Evolutionary conservation across 2,113 vertebrate species (phyloP).

Genomic region (Athene cunicularia): DNA sequence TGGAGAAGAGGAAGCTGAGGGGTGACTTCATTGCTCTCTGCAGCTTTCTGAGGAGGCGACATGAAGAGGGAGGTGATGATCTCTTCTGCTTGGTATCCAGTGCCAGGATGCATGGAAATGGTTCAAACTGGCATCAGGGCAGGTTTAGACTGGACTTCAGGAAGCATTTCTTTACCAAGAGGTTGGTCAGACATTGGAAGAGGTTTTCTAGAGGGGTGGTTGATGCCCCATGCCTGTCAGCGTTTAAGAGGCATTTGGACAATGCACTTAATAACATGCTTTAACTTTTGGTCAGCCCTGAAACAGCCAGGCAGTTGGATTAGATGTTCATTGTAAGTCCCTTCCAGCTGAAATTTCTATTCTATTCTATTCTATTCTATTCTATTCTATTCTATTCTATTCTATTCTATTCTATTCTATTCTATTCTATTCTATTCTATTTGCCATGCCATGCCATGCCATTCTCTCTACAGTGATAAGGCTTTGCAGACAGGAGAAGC

Average conservation of each 20-base stretch:
- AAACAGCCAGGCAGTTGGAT: not conserved
- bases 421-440: not conserved
- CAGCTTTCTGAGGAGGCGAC: not conserved
- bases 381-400: not conserved
- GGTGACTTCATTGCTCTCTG: not conserved
- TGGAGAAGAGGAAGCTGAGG: not conserved
- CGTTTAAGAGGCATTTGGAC: not conserved
- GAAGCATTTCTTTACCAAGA: not conserved
- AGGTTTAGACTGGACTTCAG: not conserved
- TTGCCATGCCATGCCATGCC: rapidly evolving
- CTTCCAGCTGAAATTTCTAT: not conserved
- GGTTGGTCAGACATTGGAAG: not conserved
- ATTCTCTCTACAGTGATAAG: not conserved
- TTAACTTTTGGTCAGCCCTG: not conserved
- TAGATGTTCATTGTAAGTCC: not conserved
- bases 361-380: not conserved
- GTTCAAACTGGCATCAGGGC: not conserved
- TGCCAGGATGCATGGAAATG: rapidly evolving
- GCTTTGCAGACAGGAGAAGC: not conserved
- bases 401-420: not conserved
- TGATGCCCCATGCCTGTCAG: rapidly evolving
- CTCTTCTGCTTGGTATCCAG: not conserved
- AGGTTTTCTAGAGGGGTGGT: not conserved
- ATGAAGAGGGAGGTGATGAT: not conserved
- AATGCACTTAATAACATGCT: not conserved